Evolutionary conservation across 2,888 invertebrate genomes (phyloP), one percentile per base, ranked within the genome.

Genomic region (Metellina segmentata): DNA sequence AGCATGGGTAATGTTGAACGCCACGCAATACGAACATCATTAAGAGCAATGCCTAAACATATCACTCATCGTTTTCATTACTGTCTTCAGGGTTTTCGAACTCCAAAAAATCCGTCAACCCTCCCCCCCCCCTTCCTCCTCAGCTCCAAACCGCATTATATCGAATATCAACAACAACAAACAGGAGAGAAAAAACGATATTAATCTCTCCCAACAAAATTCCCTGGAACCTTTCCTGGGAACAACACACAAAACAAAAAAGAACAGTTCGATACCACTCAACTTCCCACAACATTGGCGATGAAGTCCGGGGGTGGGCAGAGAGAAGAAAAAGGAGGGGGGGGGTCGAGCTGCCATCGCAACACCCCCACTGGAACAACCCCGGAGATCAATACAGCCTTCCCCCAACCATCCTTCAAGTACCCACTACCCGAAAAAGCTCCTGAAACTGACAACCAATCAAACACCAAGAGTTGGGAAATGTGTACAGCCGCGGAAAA

Each of bases 361-460:
- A 87, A 71, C 87, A 72, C 87, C 79, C 87, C 87, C 72, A 19
- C 34, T 19, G 48, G 53, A 69, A 49, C 69, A 49, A 70, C 49
- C 49, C 75, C 61, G 71, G 72, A 52, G 69, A 87, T 81, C 77
- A 11, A 87, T 52, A 52, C 13, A 49, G 13, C 48, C n/a, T 69
- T 72, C 74, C 75, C 85, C 0, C 75, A n/a, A 48, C 74, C 85
- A 74, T 53, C 78, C 78, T 49, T 61, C 77, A 86, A 69, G 71
- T 20, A 78, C 71, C 78, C 82, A 81, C 72, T 74, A 16, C 83
- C 77, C 11, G 72, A 90, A 86, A 90, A 90, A 86, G 74, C 74
- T 78, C 78, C 91, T 91, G 91, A 77, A 87, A 78, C 82, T 91
- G 91, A 91, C 91, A 91, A 87, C 91, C 91, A 87, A 91, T 91